A percentile compares a stretch with the other conserved stretches of the same genome.
Conservation (phyloP, 2,888 invertebrate species). For the Reticulitermes lucifugus region DNA sequence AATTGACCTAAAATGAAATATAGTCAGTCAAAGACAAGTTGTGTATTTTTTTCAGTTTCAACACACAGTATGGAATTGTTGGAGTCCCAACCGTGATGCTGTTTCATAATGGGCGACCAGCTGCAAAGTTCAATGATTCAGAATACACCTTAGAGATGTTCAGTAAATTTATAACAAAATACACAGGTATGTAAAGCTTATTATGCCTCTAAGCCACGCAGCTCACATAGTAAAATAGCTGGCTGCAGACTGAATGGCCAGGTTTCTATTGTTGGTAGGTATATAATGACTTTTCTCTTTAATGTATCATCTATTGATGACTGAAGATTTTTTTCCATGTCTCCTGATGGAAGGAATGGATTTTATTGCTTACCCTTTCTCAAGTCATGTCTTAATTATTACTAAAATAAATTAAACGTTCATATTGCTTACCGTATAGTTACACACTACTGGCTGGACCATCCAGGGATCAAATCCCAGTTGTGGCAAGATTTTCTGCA, state of each 20-base stretch:
- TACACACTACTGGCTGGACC: too few species aligned
- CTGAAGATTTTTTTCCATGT: too few species aligned
- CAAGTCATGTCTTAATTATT: too few species aligned
- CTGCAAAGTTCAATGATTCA: constrained; percentile 86
- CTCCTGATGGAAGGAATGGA: too few species aligned
- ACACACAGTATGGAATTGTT: constrained; percentile 91
- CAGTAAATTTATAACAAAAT: constrained; percentile 79
- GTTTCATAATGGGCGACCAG: constrained; percentile 89
- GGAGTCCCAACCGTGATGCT: constrained; percentile 90
- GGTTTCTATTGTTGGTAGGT: neutral
- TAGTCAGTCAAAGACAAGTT: neutral
- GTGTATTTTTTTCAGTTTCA: constrained; percentile 69
- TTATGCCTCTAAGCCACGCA: neutral
- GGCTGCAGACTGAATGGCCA: neutral
- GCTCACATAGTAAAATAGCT: neutral
- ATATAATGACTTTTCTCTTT: neutral
- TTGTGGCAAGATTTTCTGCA: too few species aligned
- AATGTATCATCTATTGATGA: too few species aligned
- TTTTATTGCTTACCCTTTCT: too few species aligned
- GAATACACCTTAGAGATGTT: constrained; percentile 84
- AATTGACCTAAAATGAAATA: too few species aligned
- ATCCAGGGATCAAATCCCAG: too few species aligned
- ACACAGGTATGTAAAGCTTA: constrained; percentile 67
- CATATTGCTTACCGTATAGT: too few species aligned
- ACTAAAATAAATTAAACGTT: too few species aligned